phyloP scores from a whole-genome alignment of 2,797 vertebrate genomes.

The Chiloscyllium punctatum region DNA sequence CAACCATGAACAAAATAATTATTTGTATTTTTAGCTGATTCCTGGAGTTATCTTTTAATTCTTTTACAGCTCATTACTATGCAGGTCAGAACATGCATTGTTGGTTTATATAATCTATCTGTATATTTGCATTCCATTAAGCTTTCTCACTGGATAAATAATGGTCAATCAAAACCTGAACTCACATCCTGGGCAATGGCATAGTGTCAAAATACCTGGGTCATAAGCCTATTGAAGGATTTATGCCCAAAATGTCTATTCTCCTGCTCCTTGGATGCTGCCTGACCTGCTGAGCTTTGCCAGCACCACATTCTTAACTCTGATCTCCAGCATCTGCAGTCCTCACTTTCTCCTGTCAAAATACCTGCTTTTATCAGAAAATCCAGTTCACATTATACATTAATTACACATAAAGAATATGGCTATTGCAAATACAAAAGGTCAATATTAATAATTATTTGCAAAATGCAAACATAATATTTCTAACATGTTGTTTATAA shows the following conservation, averaged over 20 bases:
- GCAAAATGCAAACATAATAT: background rate
- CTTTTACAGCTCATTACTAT: background rate
- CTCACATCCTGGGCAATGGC: background rate
- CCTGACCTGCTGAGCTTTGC: too few relatives aligned
- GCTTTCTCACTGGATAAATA: background rate
- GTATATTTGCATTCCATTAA: background rate
- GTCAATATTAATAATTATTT: background rate
- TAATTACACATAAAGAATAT: background rate
- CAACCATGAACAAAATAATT: background rate
- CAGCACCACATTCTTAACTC: too few relatives aligned
- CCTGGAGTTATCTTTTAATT: conserved; percentile 8
- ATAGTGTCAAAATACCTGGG: too few relatives aligned
- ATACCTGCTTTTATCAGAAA: too few relatives aligned
- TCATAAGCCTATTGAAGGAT: too few relatives aligned
- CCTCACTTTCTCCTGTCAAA: background rate
- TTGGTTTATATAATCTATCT: background rate
- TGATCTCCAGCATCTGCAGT: too few relatives aligned
- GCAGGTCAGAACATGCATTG: background rate
- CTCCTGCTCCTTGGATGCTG: too few relatives aligned
- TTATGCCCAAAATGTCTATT: too few relatives aligned
- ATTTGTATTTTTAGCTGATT: background rate
- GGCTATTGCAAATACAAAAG: background rate
- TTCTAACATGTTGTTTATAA: background rate
- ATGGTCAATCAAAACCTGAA: background rate
- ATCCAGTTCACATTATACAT: background rate